Base-by-base conservation (phyloP, 2,113 vertebrate genomes). In the Euleptes europaea region DNA sequence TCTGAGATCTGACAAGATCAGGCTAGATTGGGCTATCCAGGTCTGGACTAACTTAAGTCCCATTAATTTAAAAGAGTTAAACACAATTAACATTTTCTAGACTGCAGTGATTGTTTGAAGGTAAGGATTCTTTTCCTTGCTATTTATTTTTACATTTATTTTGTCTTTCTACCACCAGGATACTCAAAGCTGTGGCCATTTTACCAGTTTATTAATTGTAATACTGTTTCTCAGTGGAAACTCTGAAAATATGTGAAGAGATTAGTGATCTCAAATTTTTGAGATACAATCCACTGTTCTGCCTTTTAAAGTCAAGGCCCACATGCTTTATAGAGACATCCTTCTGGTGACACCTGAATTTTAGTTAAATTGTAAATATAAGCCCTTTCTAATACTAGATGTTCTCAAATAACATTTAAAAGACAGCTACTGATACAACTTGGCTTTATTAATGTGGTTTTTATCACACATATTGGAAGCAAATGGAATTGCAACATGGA, bases 331-430 rank as follows among this genome's bases (percentile, higher is more conserved):
- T 65, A 1, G 60, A n/a, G 3, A 78, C 6, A 42, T 73, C 49
- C 38, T 66, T 66, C 40, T 31, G 33, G 28, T 73, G 70, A 8
- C 75, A 14, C 17, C 51, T 23, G 73, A 76, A n/a, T 47, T 28
- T 44, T 82, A 23, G 49, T 54, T 80, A 83, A 70, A 7, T 63
- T 82, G 84, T 2, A 1, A 72, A 73, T 47, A 0, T 82, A 83
- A 67, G 76, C 31, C 84, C 82, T 93, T 89, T 88, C 87, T 69
- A 85, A 66, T 89, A 38, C 65, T 87, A 89, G 33, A 85, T 80
- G 69, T 80, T 92, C 88, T 89, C 84, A 91, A 84, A 78, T 80
- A 51, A 71, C 33, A 71, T 82, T 28, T 80, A 8, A 35, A 71
- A 42, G 21, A 65, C 15, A n/a, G 60, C 13, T 33, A 38, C 63